These are phyloP conservation scores for Characodon lateralis DNA, from an alignment of 2,797 vertebrate species.

Conservation along the genomic window DNA sequence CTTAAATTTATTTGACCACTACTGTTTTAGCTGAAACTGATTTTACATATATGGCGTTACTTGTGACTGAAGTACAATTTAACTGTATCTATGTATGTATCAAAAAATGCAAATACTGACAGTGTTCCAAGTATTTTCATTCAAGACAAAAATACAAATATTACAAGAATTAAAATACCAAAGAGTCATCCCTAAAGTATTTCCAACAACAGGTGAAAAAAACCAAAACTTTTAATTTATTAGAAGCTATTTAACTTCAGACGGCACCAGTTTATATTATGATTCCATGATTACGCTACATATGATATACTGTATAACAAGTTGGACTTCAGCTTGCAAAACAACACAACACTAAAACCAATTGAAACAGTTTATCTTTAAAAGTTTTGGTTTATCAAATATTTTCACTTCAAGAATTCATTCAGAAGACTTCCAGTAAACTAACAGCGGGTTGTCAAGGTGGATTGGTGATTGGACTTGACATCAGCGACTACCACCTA, in stretches of 20 bases:
- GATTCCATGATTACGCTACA: neutral
- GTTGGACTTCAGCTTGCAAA: neutral
- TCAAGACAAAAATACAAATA: neutral
- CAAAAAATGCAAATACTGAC: neutral
- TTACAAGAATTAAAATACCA: no score
- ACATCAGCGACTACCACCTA: no score
- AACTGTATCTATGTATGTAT: neutral
- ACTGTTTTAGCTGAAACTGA: neutral
- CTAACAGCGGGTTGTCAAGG: neutral
- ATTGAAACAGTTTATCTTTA: neutral
- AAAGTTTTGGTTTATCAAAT: neutral
- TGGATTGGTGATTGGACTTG: neutral
- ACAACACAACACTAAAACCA: neutral
- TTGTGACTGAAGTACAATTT: neutral
- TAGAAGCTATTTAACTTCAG: neutral
- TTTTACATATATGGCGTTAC: neutral
- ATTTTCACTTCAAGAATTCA: no score
- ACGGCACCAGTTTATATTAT: neutral
- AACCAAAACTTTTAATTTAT: neutral
- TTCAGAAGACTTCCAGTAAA: neutral
- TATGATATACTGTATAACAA: neutral
- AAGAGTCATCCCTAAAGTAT: no score
- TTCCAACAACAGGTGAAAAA: neutral
- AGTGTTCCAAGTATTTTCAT: neutral
- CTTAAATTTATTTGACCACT: neutral